Base-by-base conservation (phyloP, 2,113 vertebrate species). In the Piprites chloris region DNA sequence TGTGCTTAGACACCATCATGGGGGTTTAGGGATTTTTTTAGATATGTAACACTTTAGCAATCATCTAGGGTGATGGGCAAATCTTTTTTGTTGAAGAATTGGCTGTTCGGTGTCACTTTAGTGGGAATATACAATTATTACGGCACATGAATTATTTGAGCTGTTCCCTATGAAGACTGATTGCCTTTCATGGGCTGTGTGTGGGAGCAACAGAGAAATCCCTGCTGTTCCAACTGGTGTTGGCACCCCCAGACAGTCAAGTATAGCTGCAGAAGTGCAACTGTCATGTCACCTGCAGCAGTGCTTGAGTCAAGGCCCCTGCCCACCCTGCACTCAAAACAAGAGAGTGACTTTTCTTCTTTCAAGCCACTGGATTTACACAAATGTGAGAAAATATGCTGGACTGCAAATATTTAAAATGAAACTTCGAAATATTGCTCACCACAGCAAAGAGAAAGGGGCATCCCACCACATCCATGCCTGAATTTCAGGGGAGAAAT, bases 61-160 rank as follows among this genome's bases (percentile, higher is more conserved):
- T 72, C 87, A 63, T 76, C 63, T 46, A 65, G 28, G 56, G 49
- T 81, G 65, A 85, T 42, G 65, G 76, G 90, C 65, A 90, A 75
- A 81, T 82, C 72, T 78, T 94, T 97, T 87, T 90, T 86, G 76
- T 82, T 84, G 92, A 95, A 95, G 61, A 68, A 96, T 84, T 4
- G 9, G 33, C 83, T 72, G 52, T 61, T 97, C 9, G 0, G 65
- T 65, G 53, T 84, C 79, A 68, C 76, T 84, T 94, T 75, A 78
- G 55, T 27, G 35, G 49, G 76, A 87, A 92, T 85, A 61, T 33
- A 92, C 90, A 81, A 92, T 93, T 88, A 96, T 89, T 84, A 89
- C 28, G 76, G 83, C 20, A 68, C 73, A 89, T 93, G 76, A 94
- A 92, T 92, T 95, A 96, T 95, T 68, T 84, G 90, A 96, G 65